Evolutionary conservation across 2,797 vertebrate species (phyloP).

Genomic region (Anableps anableps): DNA sequence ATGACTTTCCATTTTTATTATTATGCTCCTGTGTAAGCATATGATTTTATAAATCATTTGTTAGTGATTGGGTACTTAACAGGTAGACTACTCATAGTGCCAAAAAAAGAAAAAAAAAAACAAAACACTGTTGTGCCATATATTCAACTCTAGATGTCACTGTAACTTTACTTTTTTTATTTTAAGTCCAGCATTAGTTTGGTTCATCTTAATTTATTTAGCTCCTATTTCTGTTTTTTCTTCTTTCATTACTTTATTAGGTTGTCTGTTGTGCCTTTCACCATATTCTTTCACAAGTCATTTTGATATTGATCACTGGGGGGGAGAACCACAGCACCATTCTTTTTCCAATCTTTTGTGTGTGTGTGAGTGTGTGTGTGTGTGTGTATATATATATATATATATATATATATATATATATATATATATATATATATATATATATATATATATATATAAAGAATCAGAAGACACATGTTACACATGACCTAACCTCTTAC

Average conservation of each 20-base stretch:
- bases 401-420: neutral
- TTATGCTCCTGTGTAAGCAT: neutral
- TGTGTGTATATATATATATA: neutral
- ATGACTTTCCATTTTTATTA: neutral
- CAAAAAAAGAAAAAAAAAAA: neutral
- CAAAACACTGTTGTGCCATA: neutral
- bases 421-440: too few relatives aligned
- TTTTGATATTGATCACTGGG: neutral
- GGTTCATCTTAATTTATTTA: neutral
- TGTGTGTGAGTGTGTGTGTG: neutral
- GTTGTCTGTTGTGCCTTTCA: neutral
- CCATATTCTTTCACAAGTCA: neutral
- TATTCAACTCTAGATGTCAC: slow-evolving; percentile 57
- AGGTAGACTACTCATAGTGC: neutral
- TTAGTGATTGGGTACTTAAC: neutral
- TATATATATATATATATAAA: too few relatives aligned
- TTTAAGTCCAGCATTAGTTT: neutral
- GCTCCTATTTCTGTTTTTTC: neutral
- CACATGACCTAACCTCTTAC: too few relatives aligned
- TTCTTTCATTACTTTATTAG: neutral
- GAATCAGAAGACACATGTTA: too few relatives aligned
- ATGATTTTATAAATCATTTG: neutral
- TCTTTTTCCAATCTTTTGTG: neutral
- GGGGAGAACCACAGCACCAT: neutral
- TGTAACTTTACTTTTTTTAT: slow-evolving; percentile 1